These are phyloP conservation scores for Lota lota DNA, from an alignment of 2,113 vertebrate species.

Conservation along the genomic window DNA sequence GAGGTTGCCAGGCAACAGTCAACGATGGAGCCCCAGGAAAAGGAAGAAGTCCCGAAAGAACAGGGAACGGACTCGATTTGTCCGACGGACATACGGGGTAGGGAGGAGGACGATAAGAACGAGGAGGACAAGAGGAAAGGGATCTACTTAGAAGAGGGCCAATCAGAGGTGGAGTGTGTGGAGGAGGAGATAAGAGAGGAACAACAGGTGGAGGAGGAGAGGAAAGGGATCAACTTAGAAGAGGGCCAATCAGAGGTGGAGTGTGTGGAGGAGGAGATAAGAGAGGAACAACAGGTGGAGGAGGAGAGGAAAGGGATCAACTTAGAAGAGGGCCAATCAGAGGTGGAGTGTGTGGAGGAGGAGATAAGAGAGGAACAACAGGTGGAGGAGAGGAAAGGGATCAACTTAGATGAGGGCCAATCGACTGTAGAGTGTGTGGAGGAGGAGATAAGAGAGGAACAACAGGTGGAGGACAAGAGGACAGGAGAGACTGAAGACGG, in stretches of 20 bases:
- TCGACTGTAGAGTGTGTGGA: background rate
- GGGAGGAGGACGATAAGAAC: background rate
- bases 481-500: background rate
- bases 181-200: background rate
- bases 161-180: background rate
- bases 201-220: slow-evolving; percentile 16
- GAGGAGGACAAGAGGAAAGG: background rate
- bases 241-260: background rate
- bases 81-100: background rate
- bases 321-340: no score
- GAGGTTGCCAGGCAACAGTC: slow-evolving; percentile 9
- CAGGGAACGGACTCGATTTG: background rate
- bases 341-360: background rate
- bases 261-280: background rate
- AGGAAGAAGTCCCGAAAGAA: background rate
- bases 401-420: no score
- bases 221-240: no score
- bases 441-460: slow-evolving; percentile 3
- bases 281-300: slow-evolving; percentile 20
- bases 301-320: background rate
- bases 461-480: slow-evolving; percentile 16
- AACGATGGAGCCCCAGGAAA: slow-evolving; percentile 11
- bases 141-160: no score
- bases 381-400: slow-evolving; percentile 6
- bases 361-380: slow-evolving; percentile 9